These are phyloP conservation scores for Euplexia lucipara DNA, from an alignment of 2,888 invertebrate species.

Conservation along the genomic window DNA sequence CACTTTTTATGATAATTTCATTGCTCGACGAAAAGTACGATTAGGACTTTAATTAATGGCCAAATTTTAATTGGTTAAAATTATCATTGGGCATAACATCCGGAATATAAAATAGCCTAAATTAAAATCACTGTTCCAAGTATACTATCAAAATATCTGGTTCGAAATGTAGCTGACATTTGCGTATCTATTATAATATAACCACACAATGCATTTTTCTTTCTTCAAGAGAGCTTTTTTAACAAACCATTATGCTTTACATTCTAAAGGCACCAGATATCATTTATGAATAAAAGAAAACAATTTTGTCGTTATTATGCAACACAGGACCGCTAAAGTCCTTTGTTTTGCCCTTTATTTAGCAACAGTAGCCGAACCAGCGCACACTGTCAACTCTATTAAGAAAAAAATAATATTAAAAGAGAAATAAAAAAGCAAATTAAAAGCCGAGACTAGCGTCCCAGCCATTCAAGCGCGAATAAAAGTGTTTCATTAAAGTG, in stretches of 20 bases:
- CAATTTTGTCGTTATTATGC: conserved; percentile 53
- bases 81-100: conserved; percentile 35
- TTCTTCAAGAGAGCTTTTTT: conserved; percentile 15
- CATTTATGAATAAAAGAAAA: conserved; percentile 62
- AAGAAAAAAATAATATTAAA: conserved; percentile 73
- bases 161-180: background rate
- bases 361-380: conserved; percentile 66
- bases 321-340: conserved; percentile 60
- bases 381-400: conserved; percentile 75
- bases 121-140: conserved; percentile 7
- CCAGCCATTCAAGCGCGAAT: conserved; percentile 84
- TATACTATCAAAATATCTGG: conserved; percentile 25
- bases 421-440: conserved; percentile 81
- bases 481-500: conserved; percentile 90
- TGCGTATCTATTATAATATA: conserved; percentile 14
- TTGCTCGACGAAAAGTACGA: conserved; percentile 66
- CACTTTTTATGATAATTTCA: conserved; percentile 76
- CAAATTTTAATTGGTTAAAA: conserved; percentile 44
- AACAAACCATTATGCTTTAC: conserved; percentile 48
- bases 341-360: conserved; percentile 76
- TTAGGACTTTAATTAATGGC: conserved; percentile 55
- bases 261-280: conserved; percentile 48
- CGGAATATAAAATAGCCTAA: conserved; percentile 26
- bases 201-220: conserved; percentile 37
- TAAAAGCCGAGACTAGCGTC: conserved; percentile 81